Base-by-base conservation (phyloP, 1,140 invertebrate genomes). In the Lineus longissimus region DNA sequence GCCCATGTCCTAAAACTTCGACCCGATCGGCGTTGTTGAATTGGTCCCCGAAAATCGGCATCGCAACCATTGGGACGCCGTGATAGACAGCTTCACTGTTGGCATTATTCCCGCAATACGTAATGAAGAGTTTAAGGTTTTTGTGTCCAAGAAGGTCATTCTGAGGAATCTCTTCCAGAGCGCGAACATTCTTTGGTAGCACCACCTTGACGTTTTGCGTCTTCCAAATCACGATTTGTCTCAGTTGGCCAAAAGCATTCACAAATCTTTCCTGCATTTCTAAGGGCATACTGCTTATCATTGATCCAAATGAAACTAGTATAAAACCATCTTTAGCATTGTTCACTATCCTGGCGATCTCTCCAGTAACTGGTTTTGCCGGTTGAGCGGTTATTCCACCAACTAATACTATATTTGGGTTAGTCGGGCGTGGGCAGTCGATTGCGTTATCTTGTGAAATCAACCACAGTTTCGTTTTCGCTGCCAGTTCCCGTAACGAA, bases 21-120 rank as follows among this genome's bases (percentile, higher is more conserved):
- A 43, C 11, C 40, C n/a, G 11, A 11, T 43, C n/a, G 11, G 40
- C 11, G n/a, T 51, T 55, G 59, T 70, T 13, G 11, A n/a, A 11
- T 43, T 43, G 40, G 40, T 43, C 40, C 11, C n/a, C n/a, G 40
- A 43, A n/a, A 13, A 43, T 13, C 11, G 40, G 40, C 11, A 43
- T 13, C 11, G 11, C 11, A 43, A 43, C 40, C 11, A 43, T n/a
- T 13, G 40, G 40, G 11, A 43, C 40, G n/a, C 40, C 40, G 40
- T 43, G 40, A n/a, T 43, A 43, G 11, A 43, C n/a, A 43, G 40
- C 40, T n/a, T 43, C 40, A 13, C 11, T n/a, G 11, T 43, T 11
- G 40, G 11, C n/a, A n/a, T 43, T 43, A 13, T 11, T n/a, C 11
- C 40, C 40, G 40, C 11, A 11, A n/a, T 43, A n/a, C 11, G 40